Conservation (phyloP, 2,888 invertebrate species). For the Keiferia lycopersicella region DNA sequence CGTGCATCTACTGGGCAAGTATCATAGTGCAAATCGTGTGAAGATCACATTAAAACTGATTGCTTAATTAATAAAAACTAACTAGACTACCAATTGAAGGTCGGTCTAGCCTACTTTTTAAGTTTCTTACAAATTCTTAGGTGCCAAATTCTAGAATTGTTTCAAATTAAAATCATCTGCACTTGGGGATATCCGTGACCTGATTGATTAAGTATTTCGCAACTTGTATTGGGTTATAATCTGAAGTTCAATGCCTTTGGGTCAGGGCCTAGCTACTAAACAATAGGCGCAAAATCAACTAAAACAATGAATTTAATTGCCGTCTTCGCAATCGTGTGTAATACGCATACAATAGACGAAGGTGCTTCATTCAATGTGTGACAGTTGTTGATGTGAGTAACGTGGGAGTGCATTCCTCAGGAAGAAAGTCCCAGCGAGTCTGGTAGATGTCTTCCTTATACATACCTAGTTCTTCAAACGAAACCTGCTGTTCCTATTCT, state of each 20-base stretch:
- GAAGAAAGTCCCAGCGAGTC: not conserved
- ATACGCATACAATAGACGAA: conserved; percentile 5
- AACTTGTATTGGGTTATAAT: conserved; percentile 39
- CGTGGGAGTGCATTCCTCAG: not conserved
- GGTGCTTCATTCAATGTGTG: not conserved
- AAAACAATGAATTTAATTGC: conserved; percentile 10
- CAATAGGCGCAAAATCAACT: conserved; percentile 17
- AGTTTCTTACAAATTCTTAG: not conserved
- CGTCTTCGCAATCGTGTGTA: conserved; percentile 11
- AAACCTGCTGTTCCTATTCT: not conserved
- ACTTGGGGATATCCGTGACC: conserved; percentile 51
- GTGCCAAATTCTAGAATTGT: not conserved
- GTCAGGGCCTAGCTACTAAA: conserved; percentile 34
- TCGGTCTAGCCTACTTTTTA: no score
- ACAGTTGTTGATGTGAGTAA: not conserved
- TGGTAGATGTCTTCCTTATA: not conserved
- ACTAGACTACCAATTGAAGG: not conserved
- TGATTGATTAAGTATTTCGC: conserved; percentile 47
- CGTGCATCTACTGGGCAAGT: no score
- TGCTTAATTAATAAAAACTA: not conserved
- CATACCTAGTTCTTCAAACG: not conserved
- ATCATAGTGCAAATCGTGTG: no score
- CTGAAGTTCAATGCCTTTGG: conserved; percentile 61
- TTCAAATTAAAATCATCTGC: not conserved
- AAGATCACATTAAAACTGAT: no score